phyloP scores from a whole-genome alignment of 2,113 vertebrate species.

The Sapayoa aenigma region DNA sequence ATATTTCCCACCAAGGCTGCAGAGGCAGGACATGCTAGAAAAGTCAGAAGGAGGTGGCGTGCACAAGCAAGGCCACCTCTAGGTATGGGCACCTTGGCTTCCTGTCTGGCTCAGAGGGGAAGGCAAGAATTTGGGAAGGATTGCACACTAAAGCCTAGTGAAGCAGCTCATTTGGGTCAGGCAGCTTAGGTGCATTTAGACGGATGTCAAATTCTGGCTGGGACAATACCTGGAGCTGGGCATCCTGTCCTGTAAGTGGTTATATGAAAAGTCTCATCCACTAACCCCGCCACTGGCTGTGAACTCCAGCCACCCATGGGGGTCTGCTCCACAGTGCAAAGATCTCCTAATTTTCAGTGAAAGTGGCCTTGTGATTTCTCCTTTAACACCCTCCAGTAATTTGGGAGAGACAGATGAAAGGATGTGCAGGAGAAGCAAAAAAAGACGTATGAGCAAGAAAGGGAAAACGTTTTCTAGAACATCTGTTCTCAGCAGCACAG shows the following conservation, averaged over 20 bases:
- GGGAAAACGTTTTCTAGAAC: neutral
- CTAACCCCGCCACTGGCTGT: neutral
- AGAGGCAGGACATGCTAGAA: neutral
- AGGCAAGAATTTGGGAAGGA: neutral
- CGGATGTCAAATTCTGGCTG: neutral
- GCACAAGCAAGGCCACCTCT: neutral
- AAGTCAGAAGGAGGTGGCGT: neutral
- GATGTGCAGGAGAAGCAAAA: neutral
- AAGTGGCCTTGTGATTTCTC: neutral
- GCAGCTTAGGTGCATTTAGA: neutral
- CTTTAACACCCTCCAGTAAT: neutral
- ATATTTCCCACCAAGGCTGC: neutral
- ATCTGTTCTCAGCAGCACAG: neutral
- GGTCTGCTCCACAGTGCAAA: neutral
- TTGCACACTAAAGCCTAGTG: neutral
- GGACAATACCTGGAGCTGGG: neutral
- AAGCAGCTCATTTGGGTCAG: neutral
- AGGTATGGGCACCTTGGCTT: fast-evolving
- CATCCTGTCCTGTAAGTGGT: neutral
- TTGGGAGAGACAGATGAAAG: neutral
- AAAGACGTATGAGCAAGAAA: neutral
- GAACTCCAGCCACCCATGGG: neutral
- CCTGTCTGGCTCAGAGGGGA: neutral
- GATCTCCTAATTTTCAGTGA: neutral
- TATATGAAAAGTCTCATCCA: neutral